phyloP scores from a whole-genome alignment of 2,888 invertebrate genomes.

The Hybos culiciformis region DNA sequence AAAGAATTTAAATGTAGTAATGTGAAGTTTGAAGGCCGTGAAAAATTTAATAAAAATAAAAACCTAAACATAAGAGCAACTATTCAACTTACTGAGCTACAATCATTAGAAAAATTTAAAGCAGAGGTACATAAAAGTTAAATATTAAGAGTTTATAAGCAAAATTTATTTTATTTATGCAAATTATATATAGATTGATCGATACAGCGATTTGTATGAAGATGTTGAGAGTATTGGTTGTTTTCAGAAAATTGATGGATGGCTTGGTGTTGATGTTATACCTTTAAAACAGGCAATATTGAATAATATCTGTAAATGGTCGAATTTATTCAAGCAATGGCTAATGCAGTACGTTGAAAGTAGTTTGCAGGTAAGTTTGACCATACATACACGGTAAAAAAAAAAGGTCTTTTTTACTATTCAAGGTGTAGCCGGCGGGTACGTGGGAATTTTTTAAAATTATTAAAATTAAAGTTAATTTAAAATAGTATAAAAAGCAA shows the following conservation, averaged over 20 bases:
- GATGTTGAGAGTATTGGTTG: constrained; percentile 23
- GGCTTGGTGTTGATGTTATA: constrained; percentile 66
- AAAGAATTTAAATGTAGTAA: too few species aligned
- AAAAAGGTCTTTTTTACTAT: too few species aligned
- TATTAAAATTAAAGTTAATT: too few species aligned
- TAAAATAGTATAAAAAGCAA: too few species aligned
- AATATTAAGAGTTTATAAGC: not conserved
- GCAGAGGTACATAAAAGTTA: constrained; percentile 5
- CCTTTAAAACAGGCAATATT: constrained; percentile 73
- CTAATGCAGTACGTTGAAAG: constrained; percentile 66
- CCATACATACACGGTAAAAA: too few species aligned
- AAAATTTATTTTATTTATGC: not conserved
- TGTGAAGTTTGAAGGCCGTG: too few species aligned
- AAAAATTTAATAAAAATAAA: not conserved
- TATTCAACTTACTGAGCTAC: not conserved
- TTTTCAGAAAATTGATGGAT: constrained; percentile 51
- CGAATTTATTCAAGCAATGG: constrained; percentile 74
- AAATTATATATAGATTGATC: constrained; percentile 24
- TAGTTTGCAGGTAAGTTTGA: constrained; percentile 38
- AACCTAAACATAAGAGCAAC: not conserved
- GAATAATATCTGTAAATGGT: constrained; percentile 80
- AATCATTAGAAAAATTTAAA: constrained; percentile 6
- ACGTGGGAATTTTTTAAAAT: too few species aligned
- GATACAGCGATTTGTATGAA: constrained; percentile 28
- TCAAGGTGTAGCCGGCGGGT: too few species aligned